Evolutionary conservation across 2,888 invertebrate species (phyloP).

Genomic region (Malthinus flaveolus): DNA sequence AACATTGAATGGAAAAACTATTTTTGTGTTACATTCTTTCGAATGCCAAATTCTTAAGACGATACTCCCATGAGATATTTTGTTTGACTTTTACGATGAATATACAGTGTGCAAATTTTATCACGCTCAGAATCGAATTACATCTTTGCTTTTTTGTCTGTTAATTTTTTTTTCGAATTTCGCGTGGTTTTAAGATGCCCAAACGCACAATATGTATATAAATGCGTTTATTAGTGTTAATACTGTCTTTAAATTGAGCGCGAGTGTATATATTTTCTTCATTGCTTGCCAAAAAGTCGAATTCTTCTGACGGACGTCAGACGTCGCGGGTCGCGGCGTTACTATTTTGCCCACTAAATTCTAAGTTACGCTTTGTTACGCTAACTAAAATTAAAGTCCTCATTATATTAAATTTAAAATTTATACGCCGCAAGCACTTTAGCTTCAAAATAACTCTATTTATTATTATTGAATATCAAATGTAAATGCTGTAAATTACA

Average conservation of each 20-base stretch:
- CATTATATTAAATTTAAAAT: constrained; percentile 12
- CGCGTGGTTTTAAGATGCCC: background rate
- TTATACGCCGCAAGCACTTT: constrained; percentile 8
- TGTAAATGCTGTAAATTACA: too few relatives aligned
- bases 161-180: too few relatives aligned
- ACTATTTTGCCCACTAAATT: constrained; percentile 13
- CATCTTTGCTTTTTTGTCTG: background rate
- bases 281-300: constrained; percentile 16
- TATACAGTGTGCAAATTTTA: background rate
- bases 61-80: background rate
- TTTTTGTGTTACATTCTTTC: background rate
- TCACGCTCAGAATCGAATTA: background rate
- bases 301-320: constrained; percentile 16
- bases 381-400: constrained; percentile 15
- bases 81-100: constrained; percentile 4
- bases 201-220: background rate
- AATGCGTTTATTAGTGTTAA: background rate
- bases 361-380: constrained; percentile 11
- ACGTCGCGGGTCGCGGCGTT: constrained; percentile 2
- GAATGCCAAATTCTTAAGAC: constrained; percentile 1
- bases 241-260: constrained; percentile 1
- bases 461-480: too few relatives aligned
- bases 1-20: background rate
- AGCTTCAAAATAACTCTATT: too few relatives aligned
- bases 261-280: background rate